Conservation (phyloP, 2,797 vertebrate species). For the Tinamus major region DNA sequence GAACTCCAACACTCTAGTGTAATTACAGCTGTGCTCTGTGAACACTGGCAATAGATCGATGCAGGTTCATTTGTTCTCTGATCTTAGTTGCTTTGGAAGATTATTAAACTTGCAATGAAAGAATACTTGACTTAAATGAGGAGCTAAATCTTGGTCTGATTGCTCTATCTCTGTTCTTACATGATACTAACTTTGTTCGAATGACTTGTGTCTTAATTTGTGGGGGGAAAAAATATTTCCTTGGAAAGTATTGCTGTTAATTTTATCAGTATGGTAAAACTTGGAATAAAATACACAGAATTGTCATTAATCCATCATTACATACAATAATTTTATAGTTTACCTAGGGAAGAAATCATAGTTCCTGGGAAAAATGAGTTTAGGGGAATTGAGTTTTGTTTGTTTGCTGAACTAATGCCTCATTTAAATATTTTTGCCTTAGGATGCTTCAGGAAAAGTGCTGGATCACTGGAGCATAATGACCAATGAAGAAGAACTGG, state of each 20-base stretch:
- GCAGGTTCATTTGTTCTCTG: constrained; percentile 83
- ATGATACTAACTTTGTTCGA: constrained; percentile 45
- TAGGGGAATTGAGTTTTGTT: not conserved
- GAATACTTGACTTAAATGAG: constrained; percentile 86
- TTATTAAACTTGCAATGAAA: constrained; percentile 80
- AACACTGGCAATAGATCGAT: constrained; percentile 84
- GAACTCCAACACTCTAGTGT: constrained; percentile 88
- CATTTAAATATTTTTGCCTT: constrained; percentile 6
- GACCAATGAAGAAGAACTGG: constrained; percentile 96
- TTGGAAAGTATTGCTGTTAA: not conserved
- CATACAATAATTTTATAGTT: not conserved
- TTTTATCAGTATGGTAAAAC: not conserved
- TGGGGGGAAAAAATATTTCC: not conserved
- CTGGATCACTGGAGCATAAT: constrained; percentile 98
- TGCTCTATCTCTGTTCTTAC: constrained; percentile 58
- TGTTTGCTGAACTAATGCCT: not conserved
- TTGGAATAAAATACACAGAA: not conserved
- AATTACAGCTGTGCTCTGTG: constrained; percentile 88
- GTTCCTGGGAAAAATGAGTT: not conserved
- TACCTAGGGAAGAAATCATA: not conserved
- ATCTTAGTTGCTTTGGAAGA: constrained; percentile 81
- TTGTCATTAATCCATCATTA: not conserved
- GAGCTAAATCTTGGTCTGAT: constrained; percentile 76
- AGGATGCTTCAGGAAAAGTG: constrained; percentile 97
- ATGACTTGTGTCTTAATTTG: constrained; percentile 65